These are phyloP conservation scores for Teleiodes luculella DNA, from an alignment of 2,888 invertebrate species.

Conservation along the genomic window DNA sequence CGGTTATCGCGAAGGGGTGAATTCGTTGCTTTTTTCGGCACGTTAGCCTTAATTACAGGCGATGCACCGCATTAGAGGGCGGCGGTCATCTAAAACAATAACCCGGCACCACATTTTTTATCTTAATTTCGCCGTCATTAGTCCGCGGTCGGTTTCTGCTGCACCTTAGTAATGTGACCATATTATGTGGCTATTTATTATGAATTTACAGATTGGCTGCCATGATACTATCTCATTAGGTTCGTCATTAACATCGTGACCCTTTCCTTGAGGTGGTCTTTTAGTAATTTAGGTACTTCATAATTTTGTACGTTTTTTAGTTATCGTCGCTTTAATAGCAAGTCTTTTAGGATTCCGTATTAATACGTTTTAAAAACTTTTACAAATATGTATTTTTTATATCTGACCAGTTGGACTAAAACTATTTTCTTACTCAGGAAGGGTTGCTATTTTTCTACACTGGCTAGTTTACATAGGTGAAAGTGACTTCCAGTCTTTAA, in stretches of 20 bases:
- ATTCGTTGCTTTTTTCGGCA: slow-evolving; percentile 56
- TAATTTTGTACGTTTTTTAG: background rate
- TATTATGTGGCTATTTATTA: slow-evolving; percentile 61
- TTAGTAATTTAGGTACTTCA: slow-evolving; percentile 9
- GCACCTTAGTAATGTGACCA: slow-evolving; percentile 68
- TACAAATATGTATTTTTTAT: too few species aligned
- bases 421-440: too few species aligned
- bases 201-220: slow-evolving; percentile 31
- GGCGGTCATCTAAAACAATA: slow-evolving; percentile 76
- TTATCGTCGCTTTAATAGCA: background rate
- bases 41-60: slow-evolving; percentile 62
- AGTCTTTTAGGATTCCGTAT: too few species aligned
- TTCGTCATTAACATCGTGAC: slow-evolving; percentile 14
- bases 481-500: too few species aligned
- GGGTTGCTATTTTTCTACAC: too few species aligned
- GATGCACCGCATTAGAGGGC: slow-evolving; percentile 69
- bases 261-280: slow-evolving; percentile 6
- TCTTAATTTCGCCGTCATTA: slow-evolving; percentile 50
- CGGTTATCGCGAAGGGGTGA: slow-evolving; percentile 63
- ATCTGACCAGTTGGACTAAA: too few species aligned
- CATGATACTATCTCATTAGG: slow-evolving; percentile 27
- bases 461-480: too few species aligned
- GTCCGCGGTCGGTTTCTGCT: slow-evolving; percentile 44
- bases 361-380: too few species aligned
- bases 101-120: slow-evolving; percentile 33